Evolutionary conservation across 2,797 vertebrate species (phyloP).

Genomic region (Balearica regulorum): DNA sequence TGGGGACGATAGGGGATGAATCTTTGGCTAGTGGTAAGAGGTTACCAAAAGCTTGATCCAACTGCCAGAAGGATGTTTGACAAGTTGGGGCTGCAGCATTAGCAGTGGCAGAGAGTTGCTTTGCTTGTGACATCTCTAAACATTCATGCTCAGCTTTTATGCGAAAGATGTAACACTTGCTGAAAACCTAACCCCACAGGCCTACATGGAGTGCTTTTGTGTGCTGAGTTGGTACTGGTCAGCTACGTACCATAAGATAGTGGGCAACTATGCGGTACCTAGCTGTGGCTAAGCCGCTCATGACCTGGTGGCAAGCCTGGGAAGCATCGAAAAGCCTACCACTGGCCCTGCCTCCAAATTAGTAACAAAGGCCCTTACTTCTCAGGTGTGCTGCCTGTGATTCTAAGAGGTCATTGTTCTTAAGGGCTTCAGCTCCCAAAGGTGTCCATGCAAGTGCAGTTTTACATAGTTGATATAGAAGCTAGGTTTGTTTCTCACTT

Average conservation of each 20-base stretch:
- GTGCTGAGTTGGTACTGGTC: accelerated
- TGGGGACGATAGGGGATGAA: neutral
- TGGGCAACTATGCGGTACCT: neutral
- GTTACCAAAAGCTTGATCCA: neutral
- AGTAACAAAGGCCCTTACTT: neutral
- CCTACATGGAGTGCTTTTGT: neutral
- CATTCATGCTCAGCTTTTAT: neutral
- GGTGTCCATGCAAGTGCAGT: accelerated
- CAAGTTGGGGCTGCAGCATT: neutral
- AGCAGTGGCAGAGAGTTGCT: neutral
- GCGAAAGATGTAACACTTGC: neutral
- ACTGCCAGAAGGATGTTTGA: neutral
- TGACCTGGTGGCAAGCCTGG: neutral
- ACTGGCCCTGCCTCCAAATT: neutral
- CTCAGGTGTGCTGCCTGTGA: neutral
- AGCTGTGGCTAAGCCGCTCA: neutral
- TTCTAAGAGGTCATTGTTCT: neutral
- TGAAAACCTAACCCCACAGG: too few relatives aligned
- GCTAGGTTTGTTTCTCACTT: neutral
- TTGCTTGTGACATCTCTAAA: neutral
- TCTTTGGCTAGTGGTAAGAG: neutral
- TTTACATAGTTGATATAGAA: neutral
- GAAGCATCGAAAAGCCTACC: neutral
- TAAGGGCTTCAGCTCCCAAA: neutral
- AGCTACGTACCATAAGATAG: neutral